phyloP scores from a whole-genome alignment of 1,140 invertebrate species.

The Tribolium castaneum region DNA sequence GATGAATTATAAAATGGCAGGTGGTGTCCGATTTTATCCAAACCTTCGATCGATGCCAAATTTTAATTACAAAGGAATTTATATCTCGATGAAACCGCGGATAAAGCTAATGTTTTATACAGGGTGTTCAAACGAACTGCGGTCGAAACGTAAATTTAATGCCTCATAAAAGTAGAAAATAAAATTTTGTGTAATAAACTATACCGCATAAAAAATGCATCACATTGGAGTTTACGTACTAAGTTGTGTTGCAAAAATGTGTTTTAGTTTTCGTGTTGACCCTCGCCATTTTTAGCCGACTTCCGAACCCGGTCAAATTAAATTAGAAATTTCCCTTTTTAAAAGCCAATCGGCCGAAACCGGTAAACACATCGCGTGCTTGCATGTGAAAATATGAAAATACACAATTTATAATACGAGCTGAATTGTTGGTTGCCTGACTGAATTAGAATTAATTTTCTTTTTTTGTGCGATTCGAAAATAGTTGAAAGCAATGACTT shows the following conservation, averaged over 20 bases:
- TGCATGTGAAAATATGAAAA: neutral
- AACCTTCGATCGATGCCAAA: conserved; percentile 9
- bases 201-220: too few relatives aligned
- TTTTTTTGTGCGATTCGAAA: neutral
- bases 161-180: too few relatives aligned
- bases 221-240: too few relatives aligned
- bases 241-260: neutral
- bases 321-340: neutral
- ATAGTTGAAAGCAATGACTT: neutral
- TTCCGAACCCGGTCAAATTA: neutral
- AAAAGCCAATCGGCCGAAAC: neutral
- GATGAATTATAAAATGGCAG: neutral
- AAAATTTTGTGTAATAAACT: too few relatives aligned
- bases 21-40: neutral
- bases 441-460: neutral
- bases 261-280: neutral
- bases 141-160: too few relatives aligned
- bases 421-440: neutral
- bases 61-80: conserved; percentile 8
- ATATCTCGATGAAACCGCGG: neutral
- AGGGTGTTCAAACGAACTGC: too few relatives aligned
- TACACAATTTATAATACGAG: neutral
- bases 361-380: neutral
- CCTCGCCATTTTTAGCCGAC: neutral
- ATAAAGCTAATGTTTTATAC: too few relatives aligned